phyloP scores from a whole-genome alignment of 1,140 invertebrate genomes.

The Glossosoma conforme region DNA sequence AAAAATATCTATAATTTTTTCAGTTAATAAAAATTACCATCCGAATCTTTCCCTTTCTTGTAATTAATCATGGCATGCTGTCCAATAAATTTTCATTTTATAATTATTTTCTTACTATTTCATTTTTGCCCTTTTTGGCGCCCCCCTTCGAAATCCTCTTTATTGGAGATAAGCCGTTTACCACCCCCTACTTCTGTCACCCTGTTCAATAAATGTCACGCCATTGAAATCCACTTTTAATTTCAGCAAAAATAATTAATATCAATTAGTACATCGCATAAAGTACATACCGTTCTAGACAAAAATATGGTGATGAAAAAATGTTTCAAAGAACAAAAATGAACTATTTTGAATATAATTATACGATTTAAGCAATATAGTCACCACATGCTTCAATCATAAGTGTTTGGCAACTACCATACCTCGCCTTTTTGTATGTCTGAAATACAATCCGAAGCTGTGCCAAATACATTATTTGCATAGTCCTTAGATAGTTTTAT shows the following conservation, averaged over 20 bases:
- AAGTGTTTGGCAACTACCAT: no score
- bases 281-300: no score
- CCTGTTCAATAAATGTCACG: constrained; percentile 40
- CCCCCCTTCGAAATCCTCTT: constrained; percentile 11
- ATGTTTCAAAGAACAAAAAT: no score
- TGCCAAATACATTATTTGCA: no score
- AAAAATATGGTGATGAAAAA: no score
- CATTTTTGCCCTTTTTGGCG: constrained; percentile 38
- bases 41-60: constrained; percentile 1
- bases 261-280: constrained; percentile 21
- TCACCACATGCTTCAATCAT: no score
- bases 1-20: background rate
- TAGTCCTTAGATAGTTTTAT: no score
- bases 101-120: constrained; percentile 53
- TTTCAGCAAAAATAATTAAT: constrained; percentile 30
- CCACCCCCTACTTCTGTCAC: constrained; percentile 11
- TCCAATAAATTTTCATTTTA: constrained; percentile 50
- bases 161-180: constrained; percentile 22
- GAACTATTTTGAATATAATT: no score
- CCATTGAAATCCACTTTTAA: constrained; percentile 29
- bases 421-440: no score
- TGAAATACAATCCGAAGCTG: no score
- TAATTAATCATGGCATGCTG: constrained; percentile 31
- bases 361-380: no score
- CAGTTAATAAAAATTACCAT: background rate